These are phyloP conservation scores for Cyprinodon variegatus DNA, from an alignment of 2,113 vertebrate genomes.

Conservation along the genomic window DNA sequence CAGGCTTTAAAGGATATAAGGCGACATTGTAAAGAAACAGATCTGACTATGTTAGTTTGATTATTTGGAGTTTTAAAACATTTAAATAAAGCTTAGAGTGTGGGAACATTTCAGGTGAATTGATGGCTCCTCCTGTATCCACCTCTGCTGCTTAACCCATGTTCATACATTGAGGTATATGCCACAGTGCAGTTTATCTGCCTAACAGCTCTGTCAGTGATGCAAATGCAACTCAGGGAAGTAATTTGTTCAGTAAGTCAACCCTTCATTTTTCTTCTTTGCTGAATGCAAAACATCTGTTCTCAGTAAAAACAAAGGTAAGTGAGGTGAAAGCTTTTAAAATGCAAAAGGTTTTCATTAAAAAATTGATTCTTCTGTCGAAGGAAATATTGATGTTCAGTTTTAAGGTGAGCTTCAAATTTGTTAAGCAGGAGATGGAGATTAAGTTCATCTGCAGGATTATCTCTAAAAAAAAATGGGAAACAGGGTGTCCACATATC, in stretches of 20 bases:
- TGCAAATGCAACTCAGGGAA: conserved; percentile 48
- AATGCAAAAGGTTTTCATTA: not conserved
- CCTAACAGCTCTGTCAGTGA: conserved; percentile 24
- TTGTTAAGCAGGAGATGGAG: not conserved
- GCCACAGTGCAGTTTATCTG: conserved; percentile 14
- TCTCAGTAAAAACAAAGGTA: not conserved
- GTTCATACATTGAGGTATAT: conserved; percentile 13
- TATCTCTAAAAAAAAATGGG: not conserved
- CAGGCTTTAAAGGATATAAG: not conserved
- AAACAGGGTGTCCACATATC: not conserved
- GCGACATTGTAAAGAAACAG: not conserved
- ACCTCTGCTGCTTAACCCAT: not conserved
- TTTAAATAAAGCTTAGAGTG: not conserved
- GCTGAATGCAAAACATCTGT: conserved; percentile 44
- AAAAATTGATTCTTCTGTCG: too few relatives aligned
- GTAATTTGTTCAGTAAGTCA: not conserved
- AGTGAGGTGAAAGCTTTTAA: not conserved
- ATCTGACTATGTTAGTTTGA: not conserved
- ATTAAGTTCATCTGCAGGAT: too few relatives aligned
- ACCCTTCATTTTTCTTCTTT: conserved; percentile 28
- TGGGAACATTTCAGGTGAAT: conserved; percentile 5
- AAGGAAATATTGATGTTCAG: too few relatives aligned
- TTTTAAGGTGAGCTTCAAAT: not conserved
- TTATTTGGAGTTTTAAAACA: too few relatives aligned
- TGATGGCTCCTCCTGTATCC: not conserved